phyloP scores from a whole-genome alignment of 2,797 vertebrate genomes.

The Macropus fuliginosus region DNA sequence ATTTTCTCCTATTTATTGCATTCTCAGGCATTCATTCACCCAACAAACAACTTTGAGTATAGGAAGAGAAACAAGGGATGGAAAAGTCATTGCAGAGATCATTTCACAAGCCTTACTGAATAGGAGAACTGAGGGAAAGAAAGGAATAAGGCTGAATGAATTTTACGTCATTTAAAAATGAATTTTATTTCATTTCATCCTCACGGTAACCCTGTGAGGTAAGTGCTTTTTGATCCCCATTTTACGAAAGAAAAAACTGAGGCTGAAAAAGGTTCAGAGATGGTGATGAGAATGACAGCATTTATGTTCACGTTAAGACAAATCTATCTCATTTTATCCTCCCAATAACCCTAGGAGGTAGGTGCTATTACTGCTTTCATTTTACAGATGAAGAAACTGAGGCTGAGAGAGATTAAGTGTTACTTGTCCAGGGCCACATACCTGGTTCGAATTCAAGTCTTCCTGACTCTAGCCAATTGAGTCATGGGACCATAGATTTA shows the following conservation, averaged over 20 bases:
- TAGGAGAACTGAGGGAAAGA: background rate
- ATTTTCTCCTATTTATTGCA: background rate
- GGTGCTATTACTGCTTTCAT: background rate
- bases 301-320: background rate
- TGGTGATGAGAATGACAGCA: background rate
- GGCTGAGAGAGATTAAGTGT: background rate
- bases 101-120: background rate
- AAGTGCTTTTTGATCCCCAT: background rate
- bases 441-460: background rate
- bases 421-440: background rate
- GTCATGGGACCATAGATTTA: background rate
- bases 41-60: background rate
- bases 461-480: background rate
- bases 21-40: background rate
- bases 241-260: background rate
- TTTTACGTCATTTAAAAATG: background rate
- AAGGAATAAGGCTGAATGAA: background rate
- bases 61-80: background rate
- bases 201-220: background rate
- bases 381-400: background rate
- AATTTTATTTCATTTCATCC: background rate
- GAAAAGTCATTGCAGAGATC: background rate
- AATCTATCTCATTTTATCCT: background rate
- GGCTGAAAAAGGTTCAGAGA: background rate
- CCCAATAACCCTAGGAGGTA: background rate